Evolutionary conservation across 2,113 vertebrate genomes (phyloP).

Genomic region (Melanocharis versteri): DNA sequence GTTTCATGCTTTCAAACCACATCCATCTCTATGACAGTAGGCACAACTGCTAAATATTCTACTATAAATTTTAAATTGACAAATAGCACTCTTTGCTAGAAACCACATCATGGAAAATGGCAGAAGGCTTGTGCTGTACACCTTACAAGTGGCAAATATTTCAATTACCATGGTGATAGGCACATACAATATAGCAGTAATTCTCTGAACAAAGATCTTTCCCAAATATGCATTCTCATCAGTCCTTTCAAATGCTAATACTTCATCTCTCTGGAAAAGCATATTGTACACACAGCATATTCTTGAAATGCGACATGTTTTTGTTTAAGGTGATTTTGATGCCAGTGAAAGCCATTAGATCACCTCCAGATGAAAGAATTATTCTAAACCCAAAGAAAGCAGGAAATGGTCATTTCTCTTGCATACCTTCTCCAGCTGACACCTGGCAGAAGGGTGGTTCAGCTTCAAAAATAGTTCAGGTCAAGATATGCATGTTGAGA

Average conservation of each 20-base stretch:
- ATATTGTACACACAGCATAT: neutral
- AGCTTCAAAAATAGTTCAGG: neutral
- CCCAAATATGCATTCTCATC: slow-evolving; percentile 4
- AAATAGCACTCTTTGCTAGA: neutral
- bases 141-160: slow-evolving; percentile 8
- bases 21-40: neutral
- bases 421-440: neutral
- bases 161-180: slow-evolving; percentile 19
- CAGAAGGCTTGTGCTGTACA: neutral
- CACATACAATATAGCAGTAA: neutral
- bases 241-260: slow-evolving; percentile 40
- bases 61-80: slow-evolving; percentile 30
- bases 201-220: slow-evolving; percentile 26
- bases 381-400: neutral
- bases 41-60: neutral
- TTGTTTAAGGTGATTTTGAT: neutral
- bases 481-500: neutral
- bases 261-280: neutral
- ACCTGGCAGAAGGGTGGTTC: neutral
- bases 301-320: neutral
- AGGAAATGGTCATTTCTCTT: neutral
- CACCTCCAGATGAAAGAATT: neutral
- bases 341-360: neutral
- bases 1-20: neutral
- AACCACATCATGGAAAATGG: slow-evolving; percentile 10